These are phyloP conservation scores for Drosophila melanica DNA, from an alignment of 1,140 invertebrate species.

Conservation along the genomic window DNA sequence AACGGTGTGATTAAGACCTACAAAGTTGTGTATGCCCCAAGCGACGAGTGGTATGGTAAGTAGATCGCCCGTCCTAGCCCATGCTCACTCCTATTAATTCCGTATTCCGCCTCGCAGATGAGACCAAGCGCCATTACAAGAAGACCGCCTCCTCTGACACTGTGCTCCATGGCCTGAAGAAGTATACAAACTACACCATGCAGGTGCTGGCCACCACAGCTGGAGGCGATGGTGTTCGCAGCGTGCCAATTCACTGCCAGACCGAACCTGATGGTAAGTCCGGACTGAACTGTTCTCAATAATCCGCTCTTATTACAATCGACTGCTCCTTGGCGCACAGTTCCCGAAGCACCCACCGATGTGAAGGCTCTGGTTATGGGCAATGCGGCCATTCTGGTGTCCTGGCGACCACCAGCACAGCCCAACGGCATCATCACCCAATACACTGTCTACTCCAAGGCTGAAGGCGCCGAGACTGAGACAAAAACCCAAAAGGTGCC, in stretches of 20 bases:
- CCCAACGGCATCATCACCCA: conserved; percentile 96
- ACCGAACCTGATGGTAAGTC: conserved; percentile 96
- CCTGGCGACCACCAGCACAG: conserved; percentile 95
- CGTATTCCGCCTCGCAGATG: conserved; percentile 86
- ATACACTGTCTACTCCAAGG: conserved; percentile 96
- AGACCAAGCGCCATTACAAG: conserved; percentile 95
- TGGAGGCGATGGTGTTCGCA: conserved; percentile 97
- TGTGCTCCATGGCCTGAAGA: conserved; percentile 95
- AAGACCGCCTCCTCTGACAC: conserved; percentile 96
- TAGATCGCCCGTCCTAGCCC: conserved; percentile 57
- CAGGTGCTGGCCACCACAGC: conserved; percentile 97
- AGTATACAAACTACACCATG: conserved; percentile 98
- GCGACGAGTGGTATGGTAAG: conserved; percentile 95
- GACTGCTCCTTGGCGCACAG: conserved; percentile 84
- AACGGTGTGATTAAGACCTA: conserved; percentile 98
- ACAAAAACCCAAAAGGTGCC: conserved; percentile 87
- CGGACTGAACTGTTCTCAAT: too few relatives aligned
- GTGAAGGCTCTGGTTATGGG: conserved; percentile 97
- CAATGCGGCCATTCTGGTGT: conserved; percentile 94
- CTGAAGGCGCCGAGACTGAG: conserved; percentile 88
- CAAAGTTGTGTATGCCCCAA: conserved; percentile 97
- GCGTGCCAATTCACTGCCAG: conserved; percentile 95
- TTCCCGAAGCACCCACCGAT: conserved; percentile 95
- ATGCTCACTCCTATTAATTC: conserved; percentile 8
- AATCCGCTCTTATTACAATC: neutral